Base-by-base conservation (phyloP, 2,888 invertebrate genomes). In the Harmothoe impar region DNA sequence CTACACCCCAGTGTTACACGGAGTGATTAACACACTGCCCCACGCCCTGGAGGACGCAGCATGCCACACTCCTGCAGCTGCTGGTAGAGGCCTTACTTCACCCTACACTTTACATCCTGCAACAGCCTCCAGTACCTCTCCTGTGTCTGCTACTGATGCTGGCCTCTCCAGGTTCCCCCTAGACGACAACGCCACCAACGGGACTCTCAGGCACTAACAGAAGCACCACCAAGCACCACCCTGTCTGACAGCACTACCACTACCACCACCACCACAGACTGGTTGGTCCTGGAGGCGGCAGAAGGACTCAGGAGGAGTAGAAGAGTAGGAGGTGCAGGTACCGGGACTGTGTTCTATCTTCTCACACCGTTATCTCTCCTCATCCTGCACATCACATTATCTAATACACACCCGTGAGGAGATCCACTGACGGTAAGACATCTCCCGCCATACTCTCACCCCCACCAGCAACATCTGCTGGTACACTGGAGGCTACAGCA, bases 251-350 rank as follows among this genome's bases (percentile, higher is more conserved):
- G 10, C 78, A 78, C 78, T 20, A 78, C 35, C 35, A 29, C 31
- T n/a, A 72, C 54, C 72, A 78, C 29, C 31, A 78, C 78, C 78
- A 78, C n/a, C 31, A 33, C 10, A 78, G 23, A n/a, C 62, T n/a
- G 62, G 20, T 15, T 62, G 62, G 62, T n/a, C 20, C 62, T 62
- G 62, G 62, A 62, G 62, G 20, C 7, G 62, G 43, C n/a, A 62
- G 62, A 20, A 43, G 43, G 43, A 43, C 43, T 10, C 5, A 7
- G 43, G 5, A 43, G 43, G 43, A 62, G 62, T n/a, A 20, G 3
- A 7, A 62, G 23, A 62, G 62, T n/a, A 62, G 62, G 23, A 62
- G 62, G 23, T 20, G n/a, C 12, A 62, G 62, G 23, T n/a, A n/a
- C 62, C 62, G 62, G 62, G 62, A 62, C 23, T 62, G 62, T 62